A percentile compares a stretch with the other conserved stretches of the same genome.
Evolutionary conservation across 2,888 invertebrate genomes (phyloP).

Genomic region (Caenorhabditis sinica): DNA sequence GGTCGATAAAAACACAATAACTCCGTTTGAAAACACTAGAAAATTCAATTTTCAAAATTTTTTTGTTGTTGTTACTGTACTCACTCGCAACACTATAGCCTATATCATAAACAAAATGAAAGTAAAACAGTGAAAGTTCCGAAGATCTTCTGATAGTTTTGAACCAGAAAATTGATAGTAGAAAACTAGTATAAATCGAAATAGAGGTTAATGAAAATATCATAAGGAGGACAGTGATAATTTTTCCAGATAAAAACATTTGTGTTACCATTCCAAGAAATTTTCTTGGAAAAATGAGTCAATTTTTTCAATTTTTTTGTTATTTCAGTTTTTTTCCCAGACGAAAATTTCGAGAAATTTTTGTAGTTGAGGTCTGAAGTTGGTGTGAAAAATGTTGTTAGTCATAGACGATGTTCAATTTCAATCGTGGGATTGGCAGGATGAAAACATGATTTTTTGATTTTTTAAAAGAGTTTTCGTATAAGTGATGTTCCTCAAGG

Average conservation of each 20-base stretch:
- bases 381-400: too few species aligned
- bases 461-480: too few species aligned
- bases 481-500: too few species aligned
- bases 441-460: too few species aligned
- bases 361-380: too few species aligned
- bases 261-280: neutral
- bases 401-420: too few species aligned
- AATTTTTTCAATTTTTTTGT: neutral
- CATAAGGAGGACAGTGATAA: neutral
- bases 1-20: neutral
- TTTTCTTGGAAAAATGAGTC: neutral
- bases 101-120: slow-evolving; percentile 4
- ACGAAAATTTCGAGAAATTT: too few species aligned
- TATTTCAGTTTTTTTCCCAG: too few species aligned
- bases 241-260: neutral
- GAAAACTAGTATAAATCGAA: neutral
- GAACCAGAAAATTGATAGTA: neutral
- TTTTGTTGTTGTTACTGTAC: neutral
- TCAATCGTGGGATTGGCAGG: too few species aligned
- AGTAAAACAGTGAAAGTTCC: neutral
- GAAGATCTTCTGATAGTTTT: neutral
- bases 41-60: neutral
- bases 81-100: slow-evolving; percentile 7
- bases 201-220: slow-evolving; percentile 2
- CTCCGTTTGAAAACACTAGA: neutral